These are phyloP conservation scores for Lepidocyrtinus sp. DNA, from an alignment of 2,888 invertebrate species.

Conservation along the genomic window DNA sequence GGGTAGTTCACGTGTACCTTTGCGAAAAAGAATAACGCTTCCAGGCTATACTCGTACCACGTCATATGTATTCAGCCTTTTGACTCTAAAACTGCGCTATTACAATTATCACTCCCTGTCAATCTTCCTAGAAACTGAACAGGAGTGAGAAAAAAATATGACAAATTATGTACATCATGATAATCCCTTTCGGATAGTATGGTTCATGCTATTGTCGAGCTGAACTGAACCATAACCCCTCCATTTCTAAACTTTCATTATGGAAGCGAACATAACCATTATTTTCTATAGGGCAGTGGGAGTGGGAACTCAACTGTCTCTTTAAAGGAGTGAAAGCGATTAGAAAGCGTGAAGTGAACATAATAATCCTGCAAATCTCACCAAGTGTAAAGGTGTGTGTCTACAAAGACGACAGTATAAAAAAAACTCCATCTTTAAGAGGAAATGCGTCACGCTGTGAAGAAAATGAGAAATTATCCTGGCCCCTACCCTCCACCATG, in stretches of 20 bases:
- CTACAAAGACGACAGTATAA: not conserved
- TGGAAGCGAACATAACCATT: no score
- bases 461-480: slow-evolving; percentile 55
- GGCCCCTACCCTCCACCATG: not conserved
- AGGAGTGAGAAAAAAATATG: not conserved
- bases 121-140: not conserved
- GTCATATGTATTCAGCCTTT: not conserved
- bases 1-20: not conserved
- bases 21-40: not conserved
- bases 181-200: no score
- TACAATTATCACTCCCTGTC: not conserved
- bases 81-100: slow-evolving; percentile 3
- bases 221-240: no score
- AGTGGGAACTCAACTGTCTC: not conserved
- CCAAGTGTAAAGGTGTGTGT: slow-evolving; percentile 10
- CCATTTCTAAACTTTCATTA: no score
- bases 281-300: no score
- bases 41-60: no score
- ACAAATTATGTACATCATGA: slow-evolving; percentile 3
- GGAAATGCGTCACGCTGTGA: slow-evolving; percentile 39
- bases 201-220: no score
- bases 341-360: slow-evolving; percentile 1
- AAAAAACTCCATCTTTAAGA: not conserved
- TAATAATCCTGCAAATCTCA: slow-evolving; percentile 6
- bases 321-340: slow-evolving; percentile 2